A percentile compares a stretch with the other conserved stretches of the same genome.
phyloP scores from a whole-genome alignment of 2,888 invertebrate genomes.

The Seira sanloemensis region DNA sequence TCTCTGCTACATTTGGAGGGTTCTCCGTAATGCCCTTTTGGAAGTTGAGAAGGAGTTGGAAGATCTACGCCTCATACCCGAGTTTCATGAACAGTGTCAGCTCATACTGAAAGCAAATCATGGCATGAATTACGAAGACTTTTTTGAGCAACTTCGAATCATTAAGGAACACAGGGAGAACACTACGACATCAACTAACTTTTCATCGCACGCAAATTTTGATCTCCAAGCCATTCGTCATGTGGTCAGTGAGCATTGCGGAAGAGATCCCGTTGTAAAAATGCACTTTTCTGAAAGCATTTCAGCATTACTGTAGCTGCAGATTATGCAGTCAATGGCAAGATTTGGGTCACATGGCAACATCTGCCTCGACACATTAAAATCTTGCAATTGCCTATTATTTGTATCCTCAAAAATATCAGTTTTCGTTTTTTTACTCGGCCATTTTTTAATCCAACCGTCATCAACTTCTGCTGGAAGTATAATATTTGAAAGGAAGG shows the following conservation, averaged over 20 bases:
- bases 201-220: conserved; percentile 48
- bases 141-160: conserved; percentile 82
- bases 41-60: conserved; percentile 87
- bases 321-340: too few species aligned
- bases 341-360: neutral
- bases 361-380: too few species aligned
- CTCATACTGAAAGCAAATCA: conserved; percentile 83
- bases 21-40: conserved; percentile 81
- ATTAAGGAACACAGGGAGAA: conserved; percentile 78
- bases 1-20: conserved; percentile 83
- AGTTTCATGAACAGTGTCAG: conserved; percentile 88
- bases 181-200: conserved; percentile 1
- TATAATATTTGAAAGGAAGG: too few species aligned
- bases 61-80: conserved; percentile 85
- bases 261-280: conserved; percentile 38
- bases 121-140: conserved; percentile 85
- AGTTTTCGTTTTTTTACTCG: conserved; percentile 13
- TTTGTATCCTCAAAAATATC: conserved; percentile 24
- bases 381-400: too few species aligned
- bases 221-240: conserved; percentile 61
- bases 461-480: conserved; percentile 20
- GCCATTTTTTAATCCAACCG: conserved; percentile 27
- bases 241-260: conserved; percentile 54
- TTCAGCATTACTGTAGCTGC: neutral
- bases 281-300: conserved; percentile 21